Base-by-base conservation (phyloP, 2,888 invertebrate genomes). In the Lagria hirta region DNA sequence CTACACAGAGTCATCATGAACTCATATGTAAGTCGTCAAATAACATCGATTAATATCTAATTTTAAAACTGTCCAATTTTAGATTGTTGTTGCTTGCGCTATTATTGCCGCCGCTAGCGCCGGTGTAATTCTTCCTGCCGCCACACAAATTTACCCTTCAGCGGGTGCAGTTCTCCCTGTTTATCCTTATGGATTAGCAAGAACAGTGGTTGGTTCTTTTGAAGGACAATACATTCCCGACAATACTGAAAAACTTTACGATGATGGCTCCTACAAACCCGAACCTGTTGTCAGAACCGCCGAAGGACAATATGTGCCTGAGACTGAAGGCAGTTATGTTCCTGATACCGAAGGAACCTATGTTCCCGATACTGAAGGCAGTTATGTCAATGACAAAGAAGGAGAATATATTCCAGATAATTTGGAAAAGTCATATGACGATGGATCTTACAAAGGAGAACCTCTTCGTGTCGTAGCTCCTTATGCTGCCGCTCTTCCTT, bases 181-280 rank as follows among this genome's bases (percentile, higher is more conserved):
- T 18, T 7, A 6, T 18, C 18, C 18, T 7, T 7, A 4, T 6
- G 5, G 7, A 4, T 4, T n/a, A n/a, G n/a, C n/a, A n/a, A n/a
- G n/a, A n/a, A n/a, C n/a, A n/a, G n/a, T n/a, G n/a, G n/a, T n/a
- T 4, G 18, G 18, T 7, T 18, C 18, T 18, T 45, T 60, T 18
- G 64, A 64, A 54, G 64, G 64, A 15, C 54, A 55, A 37, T 64
- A 60, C 50, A 57, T 63, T 6, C 65, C 48, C 11, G 63, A 64
- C 48, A 48, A 57, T 49, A 54, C 44, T 21, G 64, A 64, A 30
- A 57, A 55, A 35, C 48, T 64, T 30, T 64, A 62, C 55, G 65
- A 65, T 29, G 65, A 65, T 49, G 65, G 65, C 36, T 61, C 61
- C 29, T 65, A 65, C 55, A 62, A 47, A 35, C 57, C 61, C 2